These are phyloP conservation scores for Leucopsar rothschildi DNA, from an alignment of 2,113 vertebrate genomes.

Conservation along the genomic window DNA sequence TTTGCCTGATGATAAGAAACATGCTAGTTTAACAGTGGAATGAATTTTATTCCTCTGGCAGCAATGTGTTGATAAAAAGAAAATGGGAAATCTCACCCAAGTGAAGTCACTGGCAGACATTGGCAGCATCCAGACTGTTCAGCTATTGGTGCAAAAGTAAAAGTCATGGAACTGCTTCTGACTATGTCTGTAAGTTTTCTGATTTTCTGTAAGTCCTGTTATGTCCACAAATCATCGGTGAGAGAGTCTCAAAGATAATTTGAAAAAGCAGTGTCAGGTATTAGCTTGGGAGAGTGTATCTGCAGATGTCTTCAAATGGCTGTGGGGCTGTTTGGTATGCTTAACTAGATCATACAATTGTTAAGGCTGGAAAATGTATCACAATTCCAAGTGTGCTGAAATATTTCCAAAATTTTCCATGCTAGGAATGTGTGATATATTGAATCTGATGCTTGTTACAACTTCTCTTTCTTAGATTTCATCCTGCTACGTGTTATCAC, in stretches of 20 bases:
- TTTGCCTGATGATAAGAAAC: not conserved
- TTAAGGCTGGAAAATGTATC: not conserved
- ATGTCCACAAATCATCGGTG: not conserved
- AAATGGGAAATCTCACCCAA: not conserved
- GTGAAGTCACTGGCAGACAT: not conserved
- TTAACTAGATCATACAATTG: fast-evolving
- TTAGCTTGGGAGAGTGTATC: not conserved
- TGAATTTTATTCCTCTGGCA: not conserved
- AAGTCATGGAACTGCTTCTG: not conserved
- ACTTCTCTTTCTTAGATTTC: not conserved
- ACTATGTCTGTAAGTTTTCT: not conserved
- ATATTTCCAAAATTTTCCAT: not conserved
- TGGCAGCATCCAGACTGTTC: not conserved
- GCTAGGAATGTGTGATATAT: not conserved
- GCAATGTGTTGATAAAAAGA: not conserved
- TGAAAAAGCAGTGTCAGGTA: not conserved
- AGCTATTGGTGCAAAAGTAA: not conserved
- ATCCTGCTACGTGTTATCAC: not conserved
- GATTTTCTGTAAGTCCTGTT: not conserved
- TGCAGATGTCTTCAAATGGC: not conserved
- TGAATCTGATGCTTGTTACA: not conserved
- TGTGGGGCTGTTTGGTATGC: not conserved
- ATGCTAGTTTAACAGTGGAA: not conserved
- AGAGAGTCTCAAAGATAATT: not conserved
- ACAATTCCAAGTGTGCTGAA: not conserved